These are phyloP conservation scores for Diadegma fenestrale DNA, from an alignment of 2,888 invertebrate species.

Conservation along the genomic window DNA sequence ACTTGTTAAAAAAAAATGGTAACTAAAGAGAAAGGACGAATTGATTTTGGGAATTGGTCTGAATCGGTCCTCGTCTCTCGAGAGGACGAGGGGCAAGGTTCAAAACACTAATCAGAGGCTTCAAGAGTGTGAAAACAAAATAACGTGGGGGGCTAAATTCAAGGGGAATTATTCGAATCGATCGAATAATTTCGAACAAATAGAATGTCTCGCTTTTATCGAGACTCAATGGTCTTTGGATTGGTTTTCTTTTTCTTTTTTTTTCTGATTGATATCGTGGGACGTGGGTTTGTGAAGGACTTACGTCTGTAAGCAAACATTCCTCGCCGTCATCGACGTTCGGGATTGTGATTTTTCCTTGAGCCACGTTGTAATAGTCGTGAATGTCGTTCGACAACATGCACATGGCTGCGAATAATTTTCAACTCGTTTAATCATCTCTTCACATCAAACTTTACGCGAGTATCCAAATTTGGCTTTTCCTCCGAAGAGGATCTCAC, in stretches of 20 bases:
- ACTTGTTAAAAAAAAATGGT: conserved; percentile 8
- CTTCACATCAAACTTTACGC: background rate
- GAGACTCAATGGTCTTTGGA: conserved; percentile 16
- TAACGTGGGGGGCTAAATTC: conserved; percentile 7
- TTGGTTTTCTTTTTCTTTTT: background rate
- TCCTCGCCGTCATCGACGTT: conserved; percentile 98
- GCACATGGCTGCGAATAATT: conserved; percentile 89
- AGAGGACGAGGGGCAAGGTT: background rate
- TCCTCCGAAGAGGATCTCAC: background rate
- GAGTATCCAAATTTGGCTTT: background rate
- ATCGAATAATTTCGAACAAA: conserved; percentile 25
- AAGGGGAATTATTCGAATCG: conserved; percentile 15
- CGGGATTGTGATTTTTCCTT: conserved; percentile 98
- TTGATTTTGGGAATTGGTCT: conserved; percentile 2
- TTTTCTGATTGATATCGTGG: conserved; percentile 26
- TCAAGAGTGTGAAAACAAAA: conserved; percentile 12
- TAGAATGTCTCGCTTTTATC: background rate
- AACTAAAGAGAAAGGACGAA: conserved; percentile 8
- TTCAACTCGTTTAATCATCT: conserved; percentile 33
- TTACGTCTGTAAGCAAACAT: conserved; percentile 95
- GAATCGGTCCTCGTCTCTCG: conserved; percentile 7
- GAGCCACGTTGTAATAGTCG: conserved; percentile 97
- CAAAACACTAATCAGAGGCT: conserved; percentile 35
- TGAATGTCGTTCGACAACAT: conserved; percentile 94
- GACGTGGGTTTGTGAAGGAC: conserved; percentile 83